A percentile compares a stretch with the other conserved stretches of the same genome.
Conservation (phyloP, 2,113 vertebrate species). For the Oreochromis niloticus region DNA sequence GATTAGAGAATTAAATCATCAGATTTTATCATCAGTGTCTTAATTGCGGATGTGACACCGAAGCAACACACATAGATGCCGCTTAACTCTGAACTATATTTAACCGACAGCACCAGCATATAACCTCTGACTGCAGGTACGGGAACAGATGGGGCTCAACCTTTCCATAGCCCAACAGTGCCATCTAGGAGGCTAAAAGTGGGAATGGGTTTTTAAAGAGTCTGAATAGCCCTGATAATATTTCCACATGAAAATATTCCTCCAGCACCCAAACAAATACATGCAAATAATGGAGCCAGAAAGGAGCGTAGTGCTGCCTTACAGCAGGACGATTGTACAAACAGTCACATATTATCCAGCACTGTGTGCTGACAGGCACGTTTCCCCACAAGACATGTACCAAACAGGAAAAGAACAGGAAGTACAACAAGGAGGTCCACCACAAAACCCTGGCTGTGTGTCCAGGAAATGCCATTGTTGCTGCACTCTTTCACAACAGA, state of each 20-base stretch:
- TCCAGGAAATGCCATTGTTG: conserved; percentile 27
- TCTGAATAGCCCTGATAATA: neutral
- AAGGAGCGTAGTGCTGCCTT: neutral
- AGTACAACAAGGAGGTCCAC: neutral
- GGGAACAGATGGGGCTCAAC: neutral
- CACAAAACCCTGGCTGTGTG: neutral
- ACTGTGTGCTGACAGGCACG: neutral
- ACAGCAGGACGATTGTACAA: neutral
- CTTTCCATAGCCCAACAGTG: conserved; percentile 46
- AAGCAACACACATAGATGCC: neutral
- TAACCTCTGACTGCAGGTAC: neutral
- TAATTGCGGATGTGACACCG: conserved; percentile 26
- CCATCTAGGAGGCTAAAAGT: conserved; percentile 40
- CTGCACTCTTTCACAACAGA: neutral
- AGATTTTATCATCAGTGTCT: conserved; percentile 46
- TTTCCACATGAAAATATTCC: neutral
- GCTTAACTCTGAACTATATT: neutral
- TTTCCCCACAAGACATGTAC: neutral
- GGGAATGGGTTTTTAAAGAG: neutral
- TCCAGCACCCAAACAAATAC: neutral
- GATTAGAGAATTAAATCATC: conserved; percentile 41
- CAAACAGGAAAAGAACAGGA: conserved; percentile 31
- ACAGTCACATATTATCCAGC: neutral
- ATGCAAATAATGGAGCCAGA: neutral
- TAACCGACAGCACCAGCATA: neutral